A percentile compares a stretch with the other conserved stretches of the same genome.
phyloP scores from a whole-genome alignment of 2,113 vertebrate genomes.

The Ranitomeya imitator region DNA sequence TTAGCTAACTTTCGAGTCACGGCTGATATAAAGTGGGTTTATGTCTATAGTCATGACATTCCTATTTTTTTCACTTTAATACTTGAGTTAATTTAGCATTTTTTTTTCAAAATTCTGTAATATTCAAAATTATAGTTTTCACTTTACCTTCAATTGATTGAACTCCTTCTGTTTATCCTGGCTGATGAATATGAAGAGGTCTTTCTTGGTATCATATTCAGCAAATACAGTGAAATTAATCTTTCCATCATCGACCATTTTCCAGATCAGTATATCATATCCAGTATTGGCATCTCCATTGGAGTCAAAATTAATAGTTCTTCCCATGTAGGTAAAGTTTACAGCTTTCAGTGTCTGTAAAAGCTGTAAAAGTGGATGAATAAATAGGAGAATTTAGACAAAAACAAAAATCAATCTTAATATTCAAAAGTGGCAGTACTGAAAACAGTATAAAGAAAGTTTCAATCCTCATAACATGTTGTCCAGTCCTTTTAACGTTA shows the following conservation, averaged over 20 bases:
- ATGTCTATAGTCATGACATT: too few relatives aligned
- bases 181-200: constrained; percentile 68
- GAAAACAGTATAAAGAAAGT: background rate
- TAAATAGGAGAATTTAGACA: background rate
- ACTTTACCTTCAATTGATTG: constrained; percentile 72
- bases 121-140: background rate
- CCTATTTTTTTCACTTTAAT: too few relatives aligned
- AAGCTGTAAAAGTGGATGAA: constrained; percentile 68
- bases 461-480: background rate
- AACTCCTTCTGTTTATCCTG: constrained; percentile 67
- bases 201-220: constrained; percentile 74
- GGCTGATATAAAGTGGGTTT: too few relatives aligned
- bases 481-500: too few relatives aligned
- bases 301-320: constrained; percentile 75
- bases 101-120: background rate
- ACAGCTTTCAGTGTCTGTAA: constrained; percentile 72
- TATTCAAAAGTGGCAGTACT: background rate
- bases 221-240: constrained; percentile 71
- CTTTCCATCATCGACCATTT: constrained; percentile 62
- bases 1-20: too few relatives aligned
- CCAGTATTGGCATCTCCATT: constrained; percentile 78
- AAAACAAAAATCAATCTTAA: background rate
- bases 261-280: constrained; percentile 82
- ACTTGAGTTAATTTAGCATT: too few relatives aligned
- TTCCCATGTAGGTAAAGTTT: constrained; percentile 64